Conservation (phyloP, 2,113 vertebrate genomes). For the Accipiter cooperii region DNA sequence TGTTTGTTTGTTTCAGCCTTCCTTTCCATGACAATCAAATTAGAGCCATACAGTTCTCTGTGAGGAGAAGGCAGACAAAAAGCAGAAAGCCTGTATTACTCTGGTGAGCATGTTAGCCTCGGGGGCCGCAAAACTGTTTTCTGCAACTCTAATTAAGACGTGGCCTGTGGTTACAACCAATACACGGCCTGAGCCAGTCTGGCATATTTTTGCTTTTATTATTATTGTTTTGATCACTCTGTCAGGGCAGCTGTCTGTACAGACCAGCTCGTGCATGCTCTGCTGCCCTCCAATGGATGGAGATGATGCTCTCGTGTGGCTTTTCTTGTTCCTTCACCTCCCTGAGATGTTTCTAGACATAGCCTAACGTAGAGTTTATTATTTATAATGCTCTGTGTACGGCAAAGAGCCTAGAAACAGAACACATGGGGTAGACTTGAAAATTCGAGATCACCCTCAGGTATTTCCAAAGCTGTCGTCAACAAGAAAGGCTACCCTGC, state of each 20-base stretch:
- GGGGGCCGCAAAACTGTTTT: background rate
- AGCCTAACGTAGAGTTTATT: background rate
- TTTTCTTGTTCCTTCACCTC: background rate
- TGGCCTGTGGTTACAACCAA: background rate
- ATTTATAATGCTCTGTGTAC: background rate
- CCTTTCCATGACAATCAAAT: background rate
- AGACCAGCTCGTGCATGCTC: background rate
- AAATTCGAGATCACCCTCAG: background rate
- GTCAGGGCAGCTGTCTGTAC: background rate
- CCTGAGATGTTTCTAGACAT: background rate
- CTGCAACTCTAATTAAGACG: background rate
- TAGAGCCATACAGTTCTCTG: background rate
- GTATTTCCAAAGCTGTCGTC: rapidly evolving
- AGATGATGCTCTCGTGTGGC: rapidly evolving
- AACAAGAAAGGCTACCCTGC: background rate
- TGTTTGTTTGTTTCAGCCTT: background rate
- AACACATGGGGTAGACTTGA: background rate
- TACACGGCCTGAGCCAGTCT: background rate
- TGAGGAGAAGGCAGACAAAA: background rate
- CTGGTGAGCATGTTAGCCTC: background rate
- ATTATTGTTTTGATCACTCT: background rate
- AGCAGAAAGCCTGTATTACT: background rate
- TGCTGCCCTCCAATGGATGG: background rate
- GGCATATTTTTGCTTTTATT: background rate
- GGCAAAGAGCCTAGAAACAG: background rate